Percentiles rank a stretch among this genome's conserved stretches.
phyloP scores from a whole-genome alignment of 2,888 invertebrate genomes.

The Choristoneura rosaceana region DNA sequence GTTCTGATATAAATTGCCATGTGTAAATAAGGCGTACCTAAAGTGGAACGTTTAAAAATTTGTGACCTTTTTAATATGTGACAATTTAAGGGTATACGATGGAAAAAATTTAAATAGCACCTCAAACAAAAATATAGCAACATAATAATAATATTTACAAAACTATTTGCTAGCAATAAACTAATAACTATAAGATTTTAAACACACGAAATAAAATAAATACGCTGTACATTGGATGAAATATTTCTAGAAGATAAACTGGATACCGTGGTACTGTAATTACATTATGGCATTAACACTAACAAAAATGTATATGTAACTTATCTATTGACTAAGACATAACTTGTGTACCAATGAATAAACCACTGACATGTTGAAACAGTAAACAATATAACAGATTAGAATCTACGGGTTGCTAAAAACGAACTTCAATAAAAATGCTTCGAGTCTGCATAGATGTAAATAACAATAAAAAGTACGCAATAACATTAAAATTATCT shows the following conservation, averaged over 20 bases:
- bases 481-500: conserved; percentile 26
- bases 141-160: conserved; percentile 76
- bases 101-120: conserved; percentile 71
- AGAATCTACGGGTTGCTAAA: conserved; percentile 25
- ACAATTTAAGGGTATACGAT: conserved; percentile 51
- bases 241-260: conserved; percentile 63
- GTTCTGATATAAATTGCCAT: conserved; percentile 77
- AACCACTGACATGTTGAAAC: conserved; percentile 44
- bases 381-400: conserved; percentile 37
- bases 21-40: conserved; percentile 53
- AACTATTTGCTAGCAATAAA: conserved; percentile 75
- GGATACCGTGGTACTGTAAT: conserved; percentile 64
- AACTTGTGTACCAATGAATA: conserved; percentile 27
- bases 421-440: conserved; percentile 37
- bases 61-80: conserved; percentile 74
- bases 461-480: conserved; percentile 41
- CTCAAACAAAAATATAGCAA: conserved; percentile 79
- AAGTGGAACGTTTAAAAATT: conserved; percentile 52
- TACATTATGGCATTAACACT: conserved; percentile 76
- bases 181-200: conserved; percentile 65
- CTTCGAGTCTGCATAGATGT: conserved; percentile 30
- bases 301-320: conserved; percentile 48
- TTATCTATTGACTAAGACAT: conserved; percentile 51
- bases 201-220: conserved; percentile 78
- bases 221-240: conserved; percentile 77